Evolutionary conservation across 2,888 invertebrate species (phyloP), one percentile per base, ranked within the genome.

Genomic region (Megastigmus dorsalis): DNA sequence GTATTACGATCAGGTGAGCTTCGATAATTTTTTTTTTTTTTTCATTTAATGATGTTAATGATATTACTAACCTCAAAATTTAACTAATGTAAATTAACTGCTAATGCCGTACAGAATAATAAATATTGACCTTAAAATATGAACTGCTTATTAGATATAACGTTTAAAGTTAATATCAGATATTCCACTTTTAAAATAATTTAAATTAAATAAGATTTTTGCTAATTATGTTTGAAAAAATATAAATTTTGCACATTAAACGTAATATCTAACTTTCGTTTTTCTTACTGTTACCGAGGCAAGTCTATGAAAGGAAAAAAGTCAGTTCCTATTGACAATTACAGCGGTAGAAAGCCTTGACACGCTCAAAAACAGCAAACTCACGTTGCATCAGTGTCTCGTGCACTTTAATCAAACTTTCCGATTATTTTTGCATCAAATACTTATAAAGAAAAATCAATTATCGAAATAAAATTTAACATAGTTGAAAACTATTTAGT

Each of bases 1-100:
- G 89, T 98, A 98, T 89, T 93, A 93, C 84, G 96, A 97, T 89
- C 97, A 97, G 93, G 96, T 95, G 89, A 18, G 43, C n/a, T n/a
- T 4, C 10, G 9, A 30, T 0, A 9, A 1, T 26, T 9, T 38
- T 38, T 2, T 38, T 38, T 38, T 6, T 33, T 33, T 33, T 33
- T 5, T 33, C 7, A 33, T 33, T 33, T 33, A 33, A 5, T 33
- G 3, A 33, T 33, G 3, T 33, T n/a, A n/a, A n/a, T n/a, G n/a
- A n/a, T n/a, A n/a, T n/a, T n/a, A n/a, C n/a, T n/a, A n/a, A n/a
- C n/a, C n/a, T n/a, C n/a, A n/a, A n/a, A n/a, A n/a, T n/a, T n/a
- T n/a, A n/a, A n/a, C n/a, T n/a, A n/a, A n/a, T n/a, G n/a, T n/a
- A n/a, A n/a, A n/a, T n/a, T n/a, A n/a, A n/a, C n/a, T n/a, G n/a